Percentiles rank a stretch among this genome's conserved stretches.
Evolutionary conservation across 2,113 vertebrate genomes (phyloP).

Genomic region (Trachemys scripta): DNA sequence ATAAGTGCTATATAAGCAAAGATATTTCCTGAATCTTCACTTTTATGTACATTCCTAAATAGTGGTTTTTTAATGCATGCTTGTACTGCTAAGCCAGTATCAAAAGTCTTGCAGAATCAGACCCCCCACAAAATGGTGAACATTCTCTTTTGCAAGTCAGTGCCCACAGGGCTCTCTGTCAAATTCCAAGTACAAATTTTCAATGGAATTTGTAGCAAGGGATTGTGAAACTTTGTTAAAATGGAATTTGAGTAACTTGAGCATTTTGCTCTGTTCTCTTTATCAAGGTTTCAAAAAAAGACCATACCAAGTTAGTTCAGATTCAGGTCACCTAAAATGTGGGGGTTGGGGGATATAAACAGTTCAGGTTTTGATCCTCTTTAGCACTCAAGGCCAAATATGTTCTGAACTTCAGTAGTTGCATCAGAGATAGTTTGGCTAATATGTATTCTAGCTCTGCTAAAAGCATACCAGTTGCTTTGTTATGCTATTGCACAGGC

Average conservation of each 20-base stretch:
- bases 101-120: neutral
- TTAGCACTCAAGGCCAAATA: constrained; percentile 57
- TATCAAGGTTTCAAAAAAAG: neutral
- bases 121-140: neutral
- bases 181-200: neutral
- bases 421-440: constrained; percentile 56
- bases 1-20: neutral
- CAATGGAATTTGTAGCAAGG: neutral
- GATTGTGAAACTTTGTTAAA: neutral
- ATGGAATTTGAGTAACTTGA: neutral
- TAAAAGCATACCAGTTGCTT: constrained; percentile 59
- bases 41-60: neutral
- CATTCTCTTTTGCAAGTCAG: neutral
- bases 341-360: constrained; percentile 23
- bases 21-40: neutral
- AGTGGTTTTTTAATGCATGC: fast-evolving
- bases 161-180: neutral
- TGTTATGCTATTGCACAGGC: constrained; percentile 24
- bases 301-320: neutral
- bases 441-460: constrained; percentile 62
- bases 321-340: constrained; percentile 7
- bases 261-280: neutral
- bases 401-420: constrained; percentile 48
- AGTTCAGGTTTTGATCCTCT: constrained; percentile 34
- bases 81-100: neutral